A percentile compares a stretch with the other conserved stretches of the same genome.
These are phyloP conservation scores for Lymantria monacha DNA, from an alignment of 2,888 invertebrate genomes.

Conservation along the genomic window DNA sequence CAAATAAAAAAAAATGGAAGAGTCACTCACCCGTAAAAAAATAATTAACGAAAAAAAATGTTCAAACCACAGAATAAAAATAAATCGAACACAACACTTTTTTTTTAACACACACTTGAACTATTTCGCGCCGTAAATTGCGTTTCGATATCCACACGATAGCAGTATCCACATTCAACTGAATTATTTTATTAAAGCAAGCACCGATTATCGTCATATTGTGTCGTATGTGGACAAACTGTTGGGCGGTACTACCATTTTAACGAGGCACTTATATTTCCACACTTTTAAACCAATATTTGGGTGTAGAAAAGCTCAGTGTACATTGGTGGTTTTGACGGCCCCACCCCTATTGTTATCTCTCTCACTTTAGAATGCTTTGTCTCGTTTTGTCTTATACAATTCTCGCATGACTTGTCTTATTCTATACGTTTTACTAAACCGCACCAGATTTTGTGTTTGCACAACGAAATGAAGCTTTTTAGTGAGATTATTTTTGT, in stretches of 20 bases:
- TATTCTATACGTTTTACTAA: constrained; percentile 39
- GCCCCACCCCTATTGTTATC: constrained; percentile 49
- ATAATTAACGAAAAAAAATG: constrained; percentile 3
- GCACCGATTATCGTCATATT: constrained; percentile 71
- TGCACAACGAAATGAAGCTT: constrained; percentile 35
- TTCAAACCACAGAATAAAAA: constrained; percentile 22
- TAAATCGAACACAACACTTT: constrained; percentile 25
- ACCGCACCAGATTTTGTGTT: constrained; percentile 51
- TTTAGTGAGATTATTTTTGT: constrained; percentile 28
- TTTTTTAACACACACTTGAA: constrained; percentile 29
- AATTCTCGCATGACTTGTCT: constrained; percentile 48
- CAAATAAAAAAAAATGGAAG: too few relatives aligned
- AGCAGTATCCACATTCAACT: constrained; percentile 55
- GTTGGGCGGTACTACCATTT: constrained; percentile 55
- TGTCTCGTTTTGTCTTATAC: constrained; percentile 35
- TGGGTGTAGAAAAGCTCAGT: constrained; percentile 11
- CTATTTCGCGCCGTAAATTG: constrained; percentile 24
- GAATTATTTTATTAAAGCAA: constrained; percentile 75
- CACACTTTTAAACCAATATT: constrained; percentile 8
- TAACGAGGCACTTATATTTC: constrained; percentile 17
- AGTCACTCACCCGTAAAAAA: too few relatives aligned
- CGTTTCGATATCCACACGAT: constrained; percentile 45
- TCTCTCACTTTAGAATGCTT: constrained; percentile 36
- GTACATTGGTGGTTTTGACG: constrained; percentile 24
- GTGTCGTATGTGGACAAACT: constrained; percentile 60